Conservation (phyloP, 2,888 invertebrate genomes). For the Sepiola atlantica region DNA sequence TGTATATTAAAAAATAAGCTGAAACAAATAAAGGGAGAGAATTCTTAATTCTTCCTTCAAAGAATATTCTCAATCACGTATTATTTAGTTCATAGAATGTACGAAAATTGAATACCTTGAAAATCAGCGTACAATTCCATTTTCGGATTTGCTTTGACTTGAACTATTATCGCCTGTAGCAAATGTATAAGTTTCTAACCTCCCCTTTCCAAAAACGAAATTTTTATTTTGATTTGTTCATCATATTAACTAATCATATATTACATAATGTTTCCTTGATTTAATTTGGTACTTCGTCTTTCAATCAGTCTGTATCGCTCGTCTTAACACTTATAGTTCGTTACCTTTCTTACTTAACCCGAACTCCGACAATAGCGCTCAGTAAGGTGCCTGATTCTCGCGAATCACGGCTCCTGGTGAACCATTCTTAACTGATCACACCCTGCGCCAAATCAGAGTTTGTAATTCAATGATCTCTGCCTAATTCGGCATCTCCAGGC, state of each 20-base stretch:
- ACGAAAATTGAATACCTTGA: neutral
- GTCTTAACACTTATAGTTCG: neutral
- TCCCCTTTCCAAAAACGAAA: neutral
- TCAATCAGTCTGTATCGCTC: neutral
- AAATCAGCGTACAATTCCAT: neutral
- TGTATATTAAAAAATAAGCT: too few species aligned
- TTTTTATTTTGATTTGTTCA: neutral
- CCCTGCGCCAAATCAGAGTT: neutral
- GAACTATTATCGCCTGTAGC: neutral
- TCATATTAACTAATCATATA: neutral
- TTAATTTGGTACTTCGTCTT: neutral
- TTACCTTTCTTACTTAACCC: neutral
- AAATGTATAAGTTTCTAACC: neutral
- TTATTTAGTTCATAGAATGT: too few species aligned
- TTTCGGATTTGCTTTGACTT: neutral
- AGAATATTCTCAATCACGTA: too few species aligned
- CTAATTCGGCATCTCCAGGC: neutral
- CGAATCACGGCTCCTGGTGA: conserved; percentile 8
- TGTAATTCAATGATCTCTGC: conserved; percentile 22
- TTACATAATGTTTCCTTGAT: neutral
- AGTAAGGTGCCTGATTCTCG: neutral
- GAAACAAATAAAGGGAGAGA: too few species aligned
- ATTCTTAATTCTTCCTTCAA: too few species aligned
- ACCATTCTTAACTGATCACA: neutral
- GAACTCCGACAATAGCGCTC: neutral